Evolutionary conservation across 2,888 invertebrate species (phyloP).

Genomic region (Cryptus viduatorius): DNA sequence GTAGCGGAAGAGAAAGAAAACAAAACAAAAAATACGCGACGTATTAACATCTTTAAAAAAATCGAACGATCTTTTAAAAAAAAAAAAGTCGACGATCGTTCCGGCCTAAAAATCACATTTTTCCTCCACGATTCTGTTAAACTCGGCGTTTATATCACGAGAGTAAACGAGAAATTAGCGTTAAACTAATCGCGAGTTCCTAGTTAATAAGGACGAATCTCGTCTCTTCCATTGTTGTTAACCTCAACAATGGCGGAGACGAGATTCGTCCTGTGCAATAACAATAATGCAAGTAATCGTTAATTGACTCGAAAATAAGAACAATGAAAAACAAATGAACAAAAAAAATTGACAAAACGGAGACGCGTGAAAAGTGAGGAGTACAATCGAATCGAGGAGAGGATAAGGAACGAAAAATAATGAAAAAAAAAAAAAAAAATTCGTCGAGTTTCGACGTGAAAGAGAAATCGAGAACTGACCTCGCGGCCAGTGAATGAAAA

Average conservation of each 20-base stretch:
- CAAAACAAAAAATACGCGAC: slow-evolving; percentile 2
- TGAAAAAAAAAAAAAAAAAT: slow-evolving; percentile 7
- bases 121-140: slow-evolving; percentile 40
- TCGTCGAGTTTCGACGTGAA: slow-evolving; percentile 1
- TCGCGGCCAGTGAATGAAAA: slow-evolving; percentile 28
- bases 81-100: slow-evolving; percentile 28
- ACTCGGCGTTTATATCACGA: slow-evolving; percentile 12
- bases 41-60: background rate
- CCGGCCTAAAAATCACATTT: slow-evolving; percentile 48
- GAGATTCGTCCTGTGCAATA: slow-evolving; percentile 61
- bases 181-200: slow-evolving; percentile 49
- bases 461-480: slow-evolving; percentile 4
- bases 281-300: slow-evolving; percentile 40
- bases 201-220: slow-evolving; percentile 57
- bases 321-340: background rate
- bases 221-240: slow-evolving; percentile 47
- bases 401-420: background rate
- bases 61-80: slow-evolving; percentile 2
- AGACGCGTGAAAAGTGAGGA: background rate
- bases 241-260: slow-evolving; percentile 36
- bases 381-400: background rate
- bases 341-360: background rate
- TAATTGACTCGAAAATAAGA: slow-evolving; percentile 1
- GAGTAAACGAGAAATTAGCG: slow-evolving; percentile 26
- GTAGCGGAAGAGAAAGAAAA: slow-evolving; percentile 1